Conservation (phyloP, 2,888 invertebrate species). For the Lissonota sp. region DNA sequence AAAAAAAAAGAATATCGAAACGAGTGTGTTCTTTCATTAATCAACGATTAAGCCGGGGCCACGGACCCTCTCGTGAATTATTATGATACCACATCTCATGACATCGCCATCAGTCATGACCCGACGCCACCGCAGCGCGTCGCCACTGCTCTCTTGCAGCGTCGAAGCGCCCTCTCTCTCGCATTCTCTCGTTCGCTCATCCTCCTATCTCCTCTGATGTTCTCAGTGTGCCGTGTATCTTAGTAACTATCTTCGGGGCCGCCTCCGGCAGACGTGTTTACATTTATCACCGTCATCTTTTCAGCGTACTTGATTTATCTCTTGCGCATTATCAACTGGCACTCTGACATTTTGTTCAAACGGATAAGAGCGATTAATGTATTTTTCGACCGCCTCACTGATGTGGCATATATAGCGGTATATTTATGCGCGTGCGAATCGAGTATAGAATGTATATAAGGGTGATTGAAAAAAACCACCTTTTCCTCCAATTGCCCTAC, state of each 20-base stretch:
- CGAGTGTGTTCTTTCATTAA: conserved; percentile 81
- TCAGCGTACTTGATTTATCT: conserved; percentile 83
- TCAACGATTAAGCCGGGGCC: conserved; percentile 81
- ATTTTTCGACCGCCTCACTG: conserved; percentile 45
- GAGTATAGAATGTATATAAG: neutral
- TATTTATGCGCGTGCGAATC: conserved; percentile 30
- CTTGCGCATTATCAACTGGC: conserved; percentile 82
- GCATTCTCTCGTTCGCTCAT: conserved; percentile 6
- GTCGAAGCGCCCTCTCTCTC: conserved; percentile 30
- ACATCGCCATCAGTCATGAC: conserved; percentile 83
- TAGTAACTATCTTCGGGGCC: conserved; percentile 67
- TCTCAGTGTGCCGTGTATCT: conserved; percentile 55
- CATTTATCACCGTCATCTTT: conserved; percentile 84
- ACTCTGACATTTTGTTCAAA: conserved; percentile 83
- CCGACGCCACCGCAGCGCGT: conserved; percentile 68
- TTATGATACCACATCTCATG: conserved; percentile 83
- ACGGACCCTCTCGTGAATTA: conserved; percentile 81
- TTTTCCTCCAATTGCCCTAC: no score
- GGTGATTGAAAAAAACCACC: no score
- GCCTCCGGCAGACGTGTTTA: conserved; percentile 78
- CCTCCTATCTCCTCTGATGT: conserved; percentile 45
- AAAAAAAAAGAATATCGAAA: conserved; percentile 74
- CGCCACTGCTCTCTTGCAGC: conserved; percentile 62
- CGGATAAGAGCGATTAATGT: conserved; percentile 79
- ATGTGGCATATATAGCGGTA: conserved; percentile 22